phyloP scores from a whole-genome alignment of 2,113 vertebrate genomes.

The Anguilla rostrata region DNA sequence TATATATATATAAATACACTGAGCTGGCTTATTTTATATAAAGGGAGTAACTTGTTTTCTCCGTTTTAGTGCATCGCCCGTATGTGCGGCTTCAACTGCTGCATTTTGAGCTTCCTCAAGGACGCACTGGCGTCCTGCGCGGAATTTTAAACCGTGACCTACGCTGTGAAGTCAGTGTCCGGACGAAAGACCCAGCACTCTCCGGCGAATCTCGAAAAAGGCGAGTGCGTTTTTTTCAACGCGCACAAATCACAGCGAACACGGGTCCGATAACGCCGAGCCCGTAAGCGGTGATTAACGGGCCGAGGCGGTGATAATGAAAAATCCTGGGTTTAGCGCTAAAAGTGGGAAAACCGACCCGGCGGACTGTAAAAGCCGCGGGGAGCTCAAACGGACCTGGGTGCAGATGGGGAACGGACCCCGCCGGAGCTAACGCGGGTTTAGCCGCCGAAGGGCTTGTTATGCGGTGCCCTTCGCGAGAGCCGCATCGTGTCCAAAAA shows the following conservation, averaged over 20 bases:
- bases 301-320: too few species aligned
- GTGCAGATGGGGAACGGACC: background rate
- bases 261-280: background rate
- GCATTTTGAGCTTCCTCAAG: background rate
- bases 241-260: background rate
- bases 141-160: background rate
- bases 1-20: too few species aligned
- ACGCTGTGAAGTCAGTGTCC: background rate
- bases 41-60: background rate
- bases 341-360: background rate
- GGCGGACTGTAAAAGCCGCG: background rate
- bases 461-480: too few species aligned
- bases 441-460: too few species aligned
- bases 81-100: background rate
- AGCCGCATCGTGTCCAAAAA: too few species aligned
- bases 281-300: too few species aligned
- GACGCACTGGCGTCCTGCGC: background rate
- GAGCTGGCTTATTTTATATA: too few species aligned
- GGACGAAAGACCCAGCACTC: background rate
- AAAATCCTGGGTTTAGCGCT: too few species aligned
- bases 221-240: background rate
- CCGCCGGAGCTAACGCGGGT: too few species aligned
- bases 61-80: background rate
- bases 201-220: background rate
- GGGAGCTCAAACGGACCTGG: background rate